Percentiles rank a stretch among this genome's conserved stretches.
phyloP scores from a whole-genome alignment of 2,797 vertebrate species.

The Hydrolagus colliei region DNA sequence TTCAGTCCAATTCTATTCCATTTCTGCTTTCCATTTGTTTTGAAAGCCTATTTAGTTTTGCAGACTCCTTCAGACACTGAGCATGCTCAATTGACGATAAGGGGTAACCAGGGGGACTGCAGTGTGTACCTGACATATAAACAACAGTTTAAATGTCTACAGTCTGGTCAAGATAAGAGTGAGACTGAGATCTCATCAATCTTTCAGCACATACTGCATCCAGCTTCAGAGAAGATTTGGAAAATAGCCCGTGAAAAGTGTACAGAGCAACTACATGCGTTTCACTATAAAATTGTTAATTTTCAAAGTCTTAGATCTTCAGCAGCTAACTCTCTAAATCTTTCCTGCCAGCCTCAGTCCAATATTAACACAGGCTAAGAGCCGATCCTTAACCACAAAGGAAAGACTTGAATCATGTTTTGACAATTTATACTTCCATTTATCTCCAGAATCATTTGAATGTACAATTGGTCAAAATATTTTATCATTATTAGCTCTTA shows the following conservation, averaged over 20 bases:
- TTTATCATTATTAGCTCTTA: background rate
- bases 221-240: background rate
- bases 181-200: background rate
- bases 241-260: background rate
- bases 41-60: background rate
- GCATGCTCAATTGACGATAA: background rate
- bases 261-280: background rate
- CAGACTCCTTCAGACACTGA: background rate
- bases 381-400: background rate
- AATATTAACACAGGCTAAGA: background rate
- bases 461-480: background rate
- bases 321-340: background rate
- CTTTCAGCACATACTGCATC: background rate
- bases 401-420: background rate
- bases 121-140: background rate
- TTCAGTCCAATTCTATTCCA: background rate
- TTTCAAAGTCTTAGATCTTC: background rate
- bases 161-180: background rate
- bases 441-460: background rate
- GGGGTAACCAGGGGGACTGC: background rate
- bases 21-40: background rate
- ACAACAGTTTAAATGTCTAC: background rate
- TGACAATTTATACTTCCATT: background rate
- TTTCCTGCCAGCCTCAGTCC: background rate
- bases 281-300: background rate